phyloP scores from a whole-genome alignment of 1,140 invertebrate genomes.

The Sweltsa coloradensis region DNA sequence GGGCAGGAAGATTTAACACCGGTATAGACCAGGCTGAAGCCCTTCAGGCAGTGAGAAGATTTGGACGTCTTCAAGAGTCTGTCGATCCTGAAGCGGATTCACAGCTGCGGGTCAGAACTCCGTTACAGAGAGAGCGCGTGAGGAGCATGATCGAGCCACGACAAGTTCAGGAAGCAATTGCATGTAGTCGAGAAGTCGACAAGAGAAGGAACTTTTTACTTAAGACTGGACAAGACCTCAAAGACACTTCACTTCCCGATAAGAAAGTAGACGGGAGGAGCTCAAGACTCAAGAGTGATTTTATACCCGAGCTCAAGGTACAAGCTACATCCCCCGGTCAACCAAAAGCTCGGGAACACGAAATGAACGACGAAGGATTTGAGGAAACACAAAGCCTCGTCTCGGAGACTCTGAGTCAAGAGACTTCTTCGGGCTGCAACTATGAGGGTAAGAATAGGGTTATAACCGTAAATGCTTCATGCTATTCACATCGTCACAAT shows the following conservation, averaged over 20 bases:
- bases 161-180: constrained; percentile 23
- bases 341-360: constrained; percentile 36
- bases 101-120: too few relatives aligned
- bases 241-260: neutral
- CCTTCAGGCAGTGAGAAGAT: too few relatives aligned
- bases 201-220: constrained; percentile 12
- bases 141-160: constrained; percentile 37
- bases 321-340: constrained; percentile 27
- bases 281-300: constrained; percentile 24
- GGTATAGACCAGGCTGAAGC: too few relatives aligned
- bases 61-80: too few relatives aligned
- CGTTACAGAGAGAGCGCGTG: constrained; percentile 29
- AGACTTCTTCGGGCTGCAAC: constrained; percentile 60
- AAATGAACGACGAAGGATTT: constrained; percentile 77
- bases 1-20: constrained; percentile 16
- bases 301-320: constrained; percentile 32
- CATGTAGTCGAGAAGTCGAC: constrained; percentile 2
- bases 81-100: too few relatives aligned
- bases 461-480: too few relatives aligned
- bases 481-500: too few relatives aligned
- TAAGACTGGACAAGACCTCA: constrained; percentile 2
- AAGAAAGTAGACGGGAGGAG: neutral
- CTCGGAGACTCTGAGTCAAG: constrained; percentile 70
- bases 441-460: too few relatives aligned
- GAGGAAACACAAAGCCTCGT: constrained; percentile 78